Base-by-base conservation (phyloP, 2,888 invertebrate genomes). In the Dusona sp. region DNA sequence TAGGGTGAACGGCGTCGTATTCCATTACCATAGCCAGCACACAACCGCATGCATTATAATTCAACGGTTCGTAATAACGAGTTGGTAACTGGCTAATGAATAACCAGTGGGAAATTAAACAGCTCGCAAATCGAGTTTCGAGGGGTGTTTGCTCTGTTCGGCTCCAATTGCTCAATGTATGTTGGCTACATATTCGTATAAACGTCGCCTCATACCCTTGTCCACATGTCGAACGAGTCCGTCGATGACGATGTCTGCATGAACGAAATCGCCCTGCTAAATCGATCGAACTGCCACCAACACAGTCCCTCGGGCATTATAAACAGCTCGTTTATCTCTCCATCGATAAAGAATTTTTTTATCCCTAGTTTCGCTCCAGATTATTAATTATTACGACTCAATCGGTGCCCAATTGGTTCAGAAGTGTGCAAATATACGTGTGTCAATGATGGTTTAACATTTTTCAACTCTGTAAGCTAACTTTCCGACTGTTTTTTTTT, bases 81-180 rank as follows among this genome's bases (percentile, higher is more conserved):
- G 88, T 89, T 87, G 86, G 86, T 88, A 90, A 90, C 89, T 87
- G 82, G 85, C 89, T 91, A 90, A 91, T 90, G 91, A 91, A 91
- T 91, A 91, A 89, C 90, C 84, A 81, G 88, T 86, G 88, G 86
- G 86, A 90, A 90, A 91, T 90, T 91, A 90, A 90, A 90, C 89
- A 91, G 90, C 85, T 89, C 70, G 88, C 84, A 88, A 90, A 91
- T 88, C 85, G 89, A 89, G 89, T 90, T 88, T 88, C 88, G 80
- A 79, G 64, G 78, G 75, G 48, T 81, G 85, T 89, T 83, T 87
- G 84, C 79, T 25, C 77, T 79, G 70, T 85, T 64, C 70, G 67
- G 57, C 22, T 79, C 16, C 64, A 36, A 64, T 16, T n/a, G 45
- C 0, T 64, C 42, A 19, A 70, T 80, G 45, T 81, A 48, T 33